Percentiles rank a stretch among this genome's conserved stretches.
phyloP scores from a whole-genome alignment of 2,888 invertebrate genomes.

The Caenorhabditis afra region DNA sequence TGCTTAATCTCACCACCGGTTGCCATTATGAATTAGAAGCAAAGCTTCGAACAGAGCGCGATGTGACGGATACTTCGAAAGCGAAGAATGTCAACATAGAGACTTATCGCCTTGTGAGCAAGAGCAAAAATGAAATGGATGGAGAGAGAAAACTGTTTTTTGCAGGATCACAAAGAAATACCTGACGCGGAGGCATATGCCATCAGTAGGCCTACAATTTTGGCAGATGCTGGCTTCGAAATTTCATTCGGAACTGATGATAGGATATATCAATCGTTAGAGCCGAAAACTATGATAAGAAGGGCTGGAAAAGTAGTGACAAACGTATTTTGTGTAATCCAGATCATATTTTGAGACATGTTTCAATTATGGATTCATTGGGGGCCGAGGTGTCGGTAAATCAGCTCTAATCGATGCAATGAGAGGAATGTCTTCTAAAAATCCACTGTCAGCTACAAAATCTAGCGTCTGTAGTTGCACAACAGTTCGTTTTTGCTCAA shows the following conservation, averaged over 20 bases:
- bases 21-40: constrained; percentile 68
- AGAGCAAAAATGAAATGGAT: background rate
- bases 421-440: constrained; percentile 69
- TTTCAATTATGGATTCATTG: constrained; percentile 73
- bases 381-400: constrained; percentile 66
- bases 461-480: constrained; percentile 55
- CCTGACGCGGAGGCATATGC: constrained; percentile 35
- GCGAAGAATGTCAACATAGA: constrained; percentile 26
- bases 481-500: background rate
- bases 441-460: constrained; percentile 67
- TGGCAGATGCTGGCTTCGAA: constrained; percentile 73
- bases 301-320: constrained; percentile 62
- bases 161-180: constrained; percentile 29
- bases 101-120: constrained; percentile 36
- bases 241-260: constrained; percentile 70
- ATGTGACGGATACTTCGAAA: constrained; percentile 1
- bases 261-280: constrained; percentile 64
- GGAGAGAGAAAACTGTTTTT: background rate
- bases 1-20: constrained; percentile 59
- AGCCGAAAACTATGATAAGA: constrained; percentile 65
- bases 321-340: too few relatives aligned
- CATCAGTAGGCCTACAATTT: constrained; percentile 63
- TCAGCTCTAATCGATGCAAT: constrained; percentile 70
- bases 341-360: constrained; percentile 13
- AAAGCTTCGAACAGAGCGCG: constrained; percentile 53